phyloP scores from a whole-genome alignment of 2,797 vertebrate species.

The Setipinna tenuifilis region DNA sequence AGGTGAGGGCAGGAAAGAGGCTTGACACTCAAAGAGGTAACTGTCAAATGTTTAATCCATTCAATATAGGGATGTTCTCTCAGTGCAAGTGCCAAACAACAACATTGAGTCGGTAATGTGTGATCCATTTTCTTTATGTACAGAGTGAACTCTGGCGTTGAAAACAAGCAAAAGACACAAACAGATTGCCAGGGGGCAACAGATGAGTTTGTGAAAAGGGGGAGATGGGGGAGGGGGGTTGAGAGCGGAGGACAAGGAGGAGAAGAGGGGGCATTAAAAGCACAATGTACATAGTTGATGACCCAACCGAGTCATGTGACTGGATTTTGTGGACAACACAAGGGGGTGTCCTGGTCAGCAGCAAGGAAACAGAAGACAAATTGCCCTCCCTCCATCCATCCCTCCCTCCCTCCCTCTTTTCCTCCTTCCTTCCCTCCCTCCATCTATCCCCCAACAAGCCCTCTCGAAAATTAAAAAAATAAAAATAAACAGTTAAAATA shows the following conservation, averaged over 20 bases:
- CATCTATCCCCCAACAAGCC: background rate
- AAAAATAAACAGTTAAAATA: background rate
- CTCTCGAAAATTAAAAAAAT: background rate
- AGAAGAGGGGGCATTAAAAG: conserved; percentile 1
- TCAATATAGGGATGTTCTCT: conserved; percentile 72
- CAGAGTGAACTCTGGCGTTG: conserved; percentile 62
- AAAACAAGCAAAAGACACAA: conserved; percentile 55
- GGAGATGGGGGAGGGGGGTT: background rate
- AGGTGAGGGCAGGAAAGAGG: conserved; percentile 31
- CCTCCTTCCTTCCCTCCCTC: background rate
- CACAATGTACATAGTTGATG: conserved; percentile 44
- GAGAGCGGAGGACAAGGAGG: background rate
- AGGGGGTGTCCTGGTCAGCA: conserved; percentile 53
- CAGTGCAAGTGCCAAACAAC: conserved; percentile 78
- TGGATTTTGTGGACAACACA: conserved; percentile 38
- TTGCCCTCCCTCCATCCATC: background rate
- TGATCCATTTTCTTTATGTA: conserved; percentile 66
- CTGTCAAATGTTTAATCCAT: conserved; percentile 77
- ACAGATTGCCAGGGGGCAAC: conserved; percentile 37
- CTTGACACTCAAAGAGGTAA: conserved; percentile 44
- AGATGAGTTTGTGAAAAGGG: conserved; percentile 24
- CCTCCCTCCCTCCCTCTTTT: background rate
- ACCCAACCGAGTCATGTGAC: conserved; percentile 30
- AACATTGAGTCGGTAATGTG: conserved; percentile 58
- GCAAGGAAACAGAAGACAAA: conserved; percentile 54